Conservation (phyloP, 1,140 invertebrate genomes). For the Dryas iulia region DNA sequence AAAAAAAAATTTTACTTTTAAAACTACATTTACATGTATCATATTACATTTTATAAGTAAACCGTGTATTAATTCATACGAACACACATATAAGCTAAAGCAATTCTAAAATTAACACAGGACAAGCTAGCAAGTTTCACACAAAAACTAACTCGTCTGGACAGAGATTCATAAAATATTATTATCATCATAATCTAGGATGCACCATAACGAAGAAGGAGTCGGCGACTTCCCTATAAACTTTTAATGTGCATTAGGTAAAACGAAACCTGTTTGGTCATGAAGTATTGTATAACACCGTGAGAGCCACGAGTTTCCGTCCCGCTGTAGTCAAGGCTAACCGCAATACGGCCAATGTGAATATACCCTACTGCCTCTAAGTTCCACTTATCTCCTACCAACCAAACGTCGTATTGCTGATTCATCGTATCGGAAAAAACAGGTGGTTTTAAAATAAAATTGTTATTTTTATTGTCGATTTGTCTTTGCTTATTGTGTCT, state of each 20-base stretch:
- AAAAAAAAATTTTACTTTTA: no score
- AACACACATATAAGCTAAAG: no score
- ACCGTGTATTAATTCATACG: no score
- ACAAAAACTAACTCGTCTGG: slow-evolving; percentile 9
- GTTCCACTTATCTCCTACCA: slow-evolving; percentile 16
- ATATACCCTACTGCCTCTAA: slow-evolving; percentile 20
- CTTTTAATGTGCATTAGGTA: slow-evolving; percentile 54
- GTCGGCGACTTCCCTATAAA: slow-evolving; percentile 32
- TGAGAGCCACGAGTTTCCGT: slow-evolving; percentile 39
- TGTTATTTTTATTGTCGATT: slow-evolving; percentile 20
- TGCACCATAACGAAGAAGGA: slow-evolving; percentile 22
- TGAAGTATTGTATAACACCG: slow-evolving; percentile 46
- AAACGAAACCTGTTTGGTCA: slow-evolving; percentile 53
- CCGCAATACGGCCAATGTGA: slow-evolving; percentile 36
- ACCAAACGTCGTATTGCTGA: slow-evolving; percentile 33
- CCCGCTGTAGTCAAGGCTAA: slow-evolving; percentile 43
- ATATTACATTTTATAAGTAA: no score
- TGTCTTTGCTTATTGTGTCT: slow-evolving; percentile 1
- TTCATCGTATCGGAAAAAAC: slow-evolving; percentile 37
- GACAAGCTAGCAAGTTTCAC: not conserved
- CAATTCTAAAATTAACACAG: not conserved
- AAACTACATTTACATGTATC: no score
- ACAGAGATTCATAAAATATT: slow-evolving; percentile 21
- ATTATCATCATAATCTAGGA: slow-evolving; percentile 28
- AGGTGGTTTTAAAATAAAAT: slow-evolving; percentile 35